Evolutionary conservation across 92 coral and sea anemone genomes (phyloP).

Genomic region (Blastomussa wellsi): DNA sequence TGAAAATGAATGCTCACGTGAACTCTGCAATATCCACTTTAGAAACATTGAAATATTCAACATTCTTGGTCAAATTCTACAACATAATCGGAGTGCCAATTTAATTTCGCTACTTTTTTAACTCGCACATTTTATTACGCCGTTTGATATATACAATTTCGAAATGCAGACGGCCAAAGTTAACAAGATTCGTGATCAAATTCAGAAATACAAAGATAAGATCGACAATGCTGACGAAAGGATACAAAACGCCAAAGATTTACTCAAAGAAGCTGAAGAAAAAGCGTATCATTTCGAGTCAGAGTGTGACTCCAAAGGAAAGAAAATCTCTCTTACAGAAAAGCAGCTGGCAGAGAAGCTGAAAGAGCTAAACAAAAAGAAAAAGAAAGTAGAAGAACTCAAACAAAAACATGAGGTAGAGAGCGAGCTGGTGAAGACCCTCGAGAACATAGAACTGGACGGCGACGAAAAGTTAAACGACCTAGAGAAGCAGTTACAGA

Average conservation of each 20-base stretch:
- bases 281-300: conserved; percentile 62
- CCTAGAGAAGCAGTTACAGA: conserved; percentile 61
- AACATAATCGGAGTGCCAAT: neutral
- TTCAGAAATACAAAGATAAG: conserved; percentile 69
- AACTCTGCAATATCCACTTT: conserved; percentile 20
- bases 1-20: conserved; percentile 20
- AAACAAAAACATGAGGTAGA: conserved; percentile 36
- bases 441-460: conserved; percentile 69
- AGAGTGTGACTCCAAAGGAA: conserved; percentile 57
- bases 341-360: conserved; percentile 43
- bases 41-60: conserved; percentile 1
- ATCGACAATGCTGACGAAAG: conserved; percentile 80
- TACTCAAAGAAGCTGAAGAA: conserved; percentile 54
- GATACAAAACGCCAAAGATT: conserved; percentile 56
- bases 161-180: neutral
- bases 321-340: conserved; percentile 55
- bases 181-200: conserved; percentile 69
- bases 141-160: neutral
- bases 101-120: too few species aligned
- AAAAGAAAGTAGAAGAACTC: conserved; percentile 29
- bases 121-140: neutral
- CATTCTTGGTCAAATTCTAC: conserved; percentile 15
- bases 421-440: conserved; percentile 64
- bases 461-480: conserved; percentile 75
- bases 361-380: conserved; percentile 38